Percentiles rank a stretch among this genome's conserved stretches.
These are phyloP conservation scores for Pseudomyrmex cubaensis DNA, from an alignment of 1,140 invertebrate species.

Conservation along the genomic window DNA sequence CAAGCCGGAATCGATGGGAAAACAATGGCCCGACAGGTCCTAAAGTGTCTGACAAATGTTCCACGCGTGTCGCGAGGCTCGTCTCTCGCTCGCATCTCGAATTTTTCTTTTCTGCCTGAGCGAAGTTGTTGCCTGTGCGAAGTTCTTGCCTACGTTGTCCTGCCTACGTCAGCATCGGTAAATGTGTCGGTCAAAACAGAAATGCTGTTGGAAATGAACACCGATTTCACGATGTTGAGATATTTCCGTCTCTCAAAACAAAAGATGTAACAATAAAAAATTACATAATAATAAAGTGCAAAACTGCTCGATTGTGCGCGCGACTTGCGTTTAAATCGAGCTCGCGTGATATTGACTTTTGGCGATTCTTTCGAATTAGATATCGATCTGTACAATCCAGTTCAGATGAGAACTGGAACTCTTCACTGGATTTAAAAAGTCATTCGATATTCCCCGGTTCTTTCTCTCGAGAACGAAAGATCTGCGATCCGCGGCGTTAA, in stretches of 20 bases:
- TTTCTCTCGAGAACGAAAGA: constrained; percentile 26
- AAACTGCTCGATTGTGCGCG: background rate
- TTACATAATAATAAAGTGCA: background rate
- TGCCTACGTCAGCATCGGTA: constrained; percentile 19
- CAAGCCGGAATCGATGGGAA: constrained; percentile 75
- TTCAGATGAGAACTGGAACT: background rate
- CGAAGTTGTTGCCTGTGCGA: constrained; percentile 19
- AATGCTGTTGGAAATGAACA: constrained; percentile 14
- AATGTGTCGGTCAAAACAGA: constrained; percentile 19
- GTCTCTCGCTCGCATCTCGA: background rate
- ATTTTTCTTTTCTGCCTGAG: constrained; percentile 27
- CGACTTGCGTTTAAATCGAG: too few species aligned
- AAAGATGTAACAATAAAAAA: background rate
- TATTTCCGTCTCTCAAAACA: background rate
- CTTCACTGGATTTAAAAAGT: constrained; percentile 6
- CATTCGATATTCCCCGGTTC: constrained; percentile 16
- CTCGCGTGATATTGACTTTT: background rate
- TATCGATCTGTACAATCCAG: background rate
- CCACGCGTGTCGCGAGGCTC: constrained; percentile 67
- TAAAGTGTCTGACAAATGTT: constrained; percentile 80
- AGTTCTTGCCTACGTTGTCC: background rate
- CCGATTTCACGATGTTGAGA: background rate
- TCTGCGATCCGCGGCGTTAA: constrained; percentile 64
- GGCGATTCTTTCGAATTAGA: background rate
- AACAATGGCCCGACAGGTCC: constrained; percentile 73